These are phyloP conservation scores for Eira barbara DNA, from an alignment of 2,113 vertebrate species.

Conservation along the genomic window DNA sequence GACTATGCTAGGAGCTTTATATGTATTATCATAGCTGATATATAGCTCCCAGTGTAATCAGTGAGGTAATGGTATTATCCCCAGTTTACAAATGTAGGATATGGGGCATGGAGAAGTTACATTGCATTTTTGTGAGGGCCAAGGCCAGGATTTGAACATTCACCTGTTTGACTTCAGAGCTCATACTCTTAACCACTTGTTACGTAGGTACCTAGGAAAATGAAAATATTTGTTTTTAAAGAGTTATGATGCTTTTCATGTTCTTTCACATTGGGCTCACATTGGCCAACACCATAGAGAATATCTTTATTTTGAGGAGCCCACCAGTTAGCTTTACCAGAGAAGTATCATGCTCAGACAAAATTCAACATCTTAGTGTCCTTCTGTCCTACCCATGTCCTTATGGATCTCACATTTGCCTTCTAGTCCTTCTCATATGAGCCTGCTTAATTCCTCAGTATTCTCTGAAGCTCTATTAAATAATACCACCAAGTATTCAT, in stretches of 20 bases:
- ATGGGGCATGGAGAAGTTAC: neutral
- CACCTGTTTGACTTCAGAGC: neutral
- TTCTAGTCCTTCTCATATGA: neutral
- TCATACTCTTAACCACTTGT: neutral
- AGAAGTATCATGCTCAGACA: neutral
- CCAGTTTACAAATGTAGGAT: neutral
- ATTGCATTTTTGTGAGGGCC: neutral
- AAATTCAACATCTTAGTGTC: neutral
- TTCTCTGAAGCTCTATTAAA: neutral
- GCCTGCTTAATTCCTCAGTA: neutral
- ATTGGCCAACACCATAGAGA: neutral
- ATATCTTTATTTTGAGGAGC: neutral
- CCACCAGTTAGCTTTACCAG: neutral
- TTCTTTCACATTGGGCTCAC: neutral
- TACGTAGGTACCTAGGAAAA: neutral
- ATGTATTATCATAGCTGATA: neutral
- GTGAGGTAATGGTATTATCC: neutral
- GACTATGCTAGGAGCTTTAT: neutral
- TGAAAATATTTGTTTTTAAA: neutral
- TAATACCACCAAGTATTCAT: neutral
- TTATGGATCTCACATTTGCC: neutral
- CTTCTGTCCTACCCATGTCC: neutral
- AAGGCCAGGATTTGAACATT: neutral
- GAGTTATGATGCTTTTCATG: neutral
- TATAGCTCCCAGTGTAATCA: neutral